phyloP scores from a whole-genome alignment of 2,797 vertebrate species.

The Sebastiscus tertius region DNA sequence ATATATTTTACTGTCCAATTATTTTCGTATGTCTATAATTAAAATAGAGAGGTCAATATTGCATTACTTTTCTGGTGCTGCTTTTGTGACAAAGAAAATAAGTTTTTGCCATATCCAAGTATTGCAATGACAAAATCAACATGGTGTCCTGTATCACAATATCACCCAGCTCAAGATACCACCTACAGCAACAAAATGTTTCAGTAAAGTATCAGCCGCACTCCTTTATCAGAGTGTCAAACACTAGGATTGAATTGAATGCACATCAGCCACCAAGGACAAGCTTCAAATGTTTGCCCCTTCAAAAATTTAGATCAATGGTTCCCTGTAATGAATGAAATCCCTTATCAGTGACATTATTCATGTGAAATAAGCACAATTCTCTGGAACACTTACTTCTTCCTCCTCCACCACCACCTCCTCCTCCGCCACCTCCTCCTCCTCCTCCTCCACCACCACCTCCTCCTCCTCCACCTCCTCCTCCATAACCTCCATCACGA shows the following conservation, averaged over 20 bases:
- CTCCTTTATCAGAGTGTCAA: not conserved
- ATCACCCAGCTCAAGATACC: not conserved
- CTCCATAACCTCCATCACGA: constrained; percentile 90
- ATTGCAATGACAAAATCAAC: not conserved
- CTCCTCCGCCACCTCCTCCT: constrained; percentile 72
- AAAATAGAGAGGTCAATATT: not conserved
- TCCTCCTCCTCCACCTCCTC: not conserved
- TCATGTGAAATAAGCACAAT: not conserved
- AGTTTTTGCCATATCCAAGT: not conserved
- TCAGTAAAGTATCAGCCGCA: not conserved
- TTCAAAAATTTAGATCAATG: constrained; percentile 25
- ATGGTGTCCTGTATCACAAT: not conserved
- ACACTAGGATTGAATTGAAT: constrained; percentile 43
- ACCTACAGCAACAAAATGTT: not conserved
- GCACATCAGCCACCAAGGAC: constrained; percentile 79
- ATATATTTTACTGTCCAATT: too few species aligned
- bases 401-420: constrained; percentile 40
- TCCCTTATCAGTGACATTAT: constrained; percentile 33
- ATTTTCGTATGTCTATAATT: not conserved
- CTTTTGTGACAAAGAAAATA: not conserved
- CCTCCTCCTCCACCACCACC: constrained; percentile 44
- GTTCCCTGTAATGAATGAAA: constrained; percentile 45
- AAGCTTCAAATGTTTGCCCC: constrained; percentile 1
- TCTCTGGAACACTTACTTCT: constrained; percentile 88
- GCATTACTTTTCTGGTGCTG: not conserved